Evolutionary conservation across 1,140 invertebrate genomes (phyloP), one percentile per base, ranked within the genome.

Genomic region (Bombus terrestris): DNA sequence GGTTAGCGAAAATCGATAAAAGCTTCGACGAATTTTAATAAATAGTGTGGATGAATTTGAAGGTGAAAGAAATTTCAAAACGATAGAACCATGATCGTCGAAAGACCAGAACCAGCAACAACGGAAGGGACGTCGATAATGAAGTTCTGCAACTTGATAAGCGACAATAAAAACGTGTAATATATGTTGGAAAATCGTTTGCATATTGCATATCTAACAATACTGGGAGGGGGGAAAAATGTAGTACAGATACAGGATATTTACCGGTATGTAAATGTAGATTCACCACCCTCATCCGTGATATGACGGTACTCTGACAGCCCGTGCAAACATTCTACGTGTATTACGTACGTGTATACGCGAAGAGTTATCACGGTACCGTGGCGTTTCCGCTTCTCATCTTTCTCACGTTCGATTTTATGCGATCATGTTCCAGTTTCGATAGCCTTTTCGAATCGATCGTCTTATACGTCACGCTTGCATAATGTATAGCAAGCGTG

Each of bases 351-450:
- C 47, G 32, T 4, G 13, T 53, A 9, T 37, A 37, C n/a, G 8
- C 39, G 8, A 62, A 15, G 13, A 57, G 53, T 68, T 83, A 77
- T 83, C 73, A 53, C 12, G 35, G 35, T n/a, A 37, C 5, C 81
- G 62, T 68, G 28, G 3, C 81, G 43, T 77, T 77, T 78, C 81
- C 71, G 81, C 32, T 72, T 83, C 64, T 69, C 73, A 77, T 47
- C 59, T 76, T 47, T 43, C 81, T 32, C 13, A 43, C 39, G 64
- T 83, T 83, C 62, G n/a, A 53, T 77, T 68, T 76, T 47, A 76
- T 47, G 62, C 59, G 62, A 57, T 69, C 73, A 22, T 12, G 81
- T 47, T 66, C 59, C 66, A 68, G 62, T 53, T 68, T 68, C 81
- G 39, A 77, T 62, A 62, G 53, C 32, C 35, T 59, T 39, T 83